Evolutionary conservation across 2,797 vertebrate genomes (phyloP).

Genomic region (Enteromius mattozi): DNA sequence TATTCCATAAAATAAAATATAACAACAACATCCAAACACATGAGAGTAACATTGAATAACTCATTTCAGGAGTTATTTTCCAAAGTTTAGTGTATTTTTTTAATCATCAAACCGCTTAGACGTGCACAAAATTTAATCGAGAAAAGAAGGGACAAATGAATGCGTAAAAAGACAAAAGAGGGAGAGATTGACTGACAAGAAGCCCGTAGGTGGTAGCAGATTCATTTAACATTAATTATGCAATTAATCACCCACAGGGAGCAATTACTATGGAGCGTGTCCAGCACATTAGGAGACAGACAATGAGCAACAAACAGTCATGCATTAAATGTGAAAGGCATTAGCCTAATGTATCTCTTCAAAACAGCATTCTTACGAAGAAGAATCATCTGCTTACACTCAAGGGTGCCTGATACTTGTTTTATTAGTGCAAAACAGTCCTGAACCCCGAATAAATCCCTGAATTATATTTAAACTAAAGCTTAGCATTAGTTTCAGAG

Average conservation of each 20-base stretch:
- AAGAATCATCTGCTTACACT: not conserved
- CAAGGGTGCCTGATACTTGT: not conserved
- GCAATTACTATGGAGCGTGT: slow-evolving; percentile 39
- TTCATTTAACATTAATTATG: slow-evolving; percentile 57
- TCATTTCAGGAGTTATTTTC: not conserved
- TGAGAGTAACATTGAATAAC: not conserved
- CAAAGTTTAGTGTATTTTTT: not conserved
- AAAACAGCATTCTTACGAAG: slow-evolving; percentile 8
- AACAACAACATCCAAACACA: not conserved
- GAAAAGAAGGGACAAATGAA: not conserved
- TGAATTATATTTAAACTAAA: not conserved
- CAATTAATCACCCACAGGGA: slow-evolving; percentile 55
- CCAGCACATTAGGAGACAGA: slow-evolving; percentile 47
- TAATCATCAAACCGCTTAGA: not conserved
- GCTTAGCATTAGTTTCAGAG: not conserved
- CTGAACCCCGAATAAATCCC: not conserved
- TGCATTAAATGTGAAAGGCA: not conserved
- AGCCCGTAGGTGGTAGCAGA: slow-evolving; percentile 17
- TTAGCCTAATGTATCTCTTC: not conserved
- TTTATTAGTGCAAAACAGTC: not conserved
- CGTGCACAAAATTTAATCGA: not conserved
- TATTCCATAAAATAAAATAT: not conserved
- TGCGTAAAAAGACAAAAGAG: slow-evolving; percentile 7
- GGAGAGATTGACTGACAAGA: not conserved
- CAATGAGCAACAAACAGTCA: slow-evolving; percentile 16